Base-by-base conservation (phyloP, 2,888 invertebrate genomes). In the Lamproptera curius region DNA sequence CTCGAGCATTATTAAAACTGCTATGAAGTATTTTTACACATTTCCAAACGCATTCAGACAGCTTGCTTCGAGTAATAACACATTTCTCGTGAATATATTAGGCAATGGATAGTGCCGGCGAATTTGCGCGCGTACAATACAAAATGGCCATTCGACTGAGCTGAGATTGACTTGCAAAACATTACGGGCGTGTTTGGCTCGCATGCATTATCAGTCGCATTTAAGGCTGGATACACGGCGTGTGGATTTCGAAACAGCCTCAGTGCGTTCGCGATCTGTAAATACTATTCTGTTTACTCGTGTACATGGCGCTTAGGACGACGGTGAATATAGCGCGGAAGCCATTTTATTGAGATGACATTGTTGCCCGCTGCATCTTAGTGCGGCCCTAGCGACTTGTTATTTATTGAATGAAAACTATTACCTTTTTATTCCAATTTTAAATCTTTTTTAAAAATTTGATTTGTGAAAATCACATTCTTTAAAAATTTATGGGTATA, bases 231-330 rank as follows among this genome's bases (percentile, higher is more conserved):
- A n/a, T 23, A 34, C 35, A 20, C 35, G 14, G 15, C 11, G 35
- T 20, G 43, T 39, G 49, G 28, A n/a, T 56, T 62, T 46, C 54
- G 56, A 55, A 56, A 61, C 56, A 57, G 50, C 57, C 56, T 57
- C 56, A 54, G 55, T 54, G 55, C 51, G 52, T 45, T 46, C 44
- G 52, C 57, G 59, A 28, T 37, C 31, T 13, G 20, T 10, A 9
- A 28, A 44, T 36, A 43, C 37, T 37, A 37, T 43, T 37, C 26
- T 43, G 11, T 37, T 28, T 37, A 10, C 13, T 16, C 14, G 16
- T n/a, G n/a, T n/a, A 2, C 11, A 16, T 15, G 28, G 40, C 9
- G 33, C 13, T 14, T 26, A 28, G 31, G 36, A 16, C 16, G 10
- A n/a, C n/a, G 15, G 13, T 14, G 36, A 8, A 31, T n/a, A 5